Evolutionary conservation across 1,140 invertebrate genomes (phyloP).

Genomic region (Chrysoperla carnea): DNA sequence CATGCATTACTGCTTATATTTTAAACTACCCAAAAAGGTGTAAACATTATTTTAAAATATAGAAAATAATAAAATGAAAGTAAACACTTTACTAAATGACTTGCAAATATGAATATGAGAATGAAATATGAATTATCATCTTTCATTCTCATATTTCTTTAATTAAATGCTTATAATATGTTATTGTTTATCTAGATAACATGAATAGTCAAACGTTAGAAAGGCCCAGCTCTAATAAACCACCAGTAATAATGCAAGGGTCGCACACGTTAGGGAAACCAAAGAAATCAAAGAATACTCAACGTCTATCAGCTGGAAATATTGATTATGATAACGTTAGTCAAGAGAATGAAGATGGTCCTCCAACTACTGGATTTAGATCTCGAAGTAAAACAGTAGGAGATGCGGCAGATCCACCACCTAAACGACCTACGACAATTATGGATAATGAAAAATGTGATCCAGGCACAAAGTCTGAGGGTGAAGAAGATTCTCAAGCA

Average conservation of each 20-base stretch:
- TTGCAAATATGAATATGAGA: too few species aligned
- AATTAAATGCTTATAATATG: too few species aligned
- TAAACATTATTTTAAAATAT: too few species aligned
- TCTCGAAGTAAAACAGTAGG: slow-evolving; percentile 78
- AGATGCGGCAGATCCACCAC: slow-evolving; percentile 45
- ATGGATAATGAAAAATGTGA: slow-evolving; percentile 38
- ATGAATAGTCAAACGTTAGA: slow-evolving; percentile 19
- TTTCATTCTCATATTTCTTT: too few species aligned
- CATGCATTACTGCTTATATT: too few species aligned
- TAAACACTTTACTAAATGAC: too few species aligned
- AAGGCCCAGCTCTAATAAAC: slow-evolving; percentile 13
- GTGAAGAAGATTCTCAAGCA: slow-evolving; percentile 64
- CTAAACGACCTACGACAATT: slow-evolving; percentile 18
- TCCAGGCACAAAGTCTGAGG: slow-evolving; percentile 67
- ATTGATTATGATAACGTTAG: slow-evolving; percentile 67
- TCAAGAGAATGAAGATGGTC: slow-evolving; percentile 30
- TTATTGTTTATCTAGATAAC: slow-evolving; percentile 3
- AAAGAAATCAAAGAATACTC: slow-evolving; percentile 53
- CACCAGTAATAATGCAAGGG: slow-evolving; percentile 35
- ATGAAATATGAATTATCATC: too few species aligned
- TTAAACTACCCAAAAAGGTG: too few species aligned
- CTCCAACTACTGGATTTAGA: slow-evolving; percentile 38
- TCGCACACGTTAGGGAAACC: slow-evolving; percentile 55
- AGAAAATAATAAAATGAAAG: too few species aligned
- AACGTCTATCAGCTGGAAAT: slow-evolving; percentile 75